Percentiles rank a stretch among this genome's conserved stretches.
phyloP scores from a whole-genome alignment of 2,888 invertebrate genomes.

The Trachelus iudaicus region DNA sequence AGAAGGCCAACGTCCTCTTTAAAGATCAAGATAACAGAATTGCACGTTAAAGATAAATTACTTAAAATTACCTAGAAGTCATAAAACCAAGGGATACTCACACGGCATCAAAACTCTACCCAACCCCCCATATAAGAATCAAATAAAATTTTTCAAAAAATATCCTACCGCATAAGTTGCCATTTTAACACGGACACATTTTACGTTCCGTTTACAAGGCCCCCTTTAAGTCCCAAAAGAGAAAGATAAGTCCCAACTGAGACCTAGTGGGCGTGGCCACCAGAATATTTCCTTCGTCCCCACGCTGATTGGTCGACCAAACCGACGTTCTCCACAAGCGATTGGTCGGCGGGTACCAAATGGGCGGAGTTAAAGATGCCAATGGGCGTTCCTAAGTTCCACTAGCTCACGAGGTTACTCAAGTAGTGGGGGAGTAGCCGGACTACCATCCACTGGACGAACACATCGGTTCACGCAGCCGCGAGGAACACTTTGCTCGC shows the following conservation, averaged over 20 bases:
- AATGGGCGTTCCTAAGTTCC: constrained; percentile 24
- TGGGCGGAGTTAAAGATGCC: constrained; percentile 16
- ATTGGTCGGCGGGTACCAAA: neutral
- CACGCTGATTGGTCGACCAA: neutral
- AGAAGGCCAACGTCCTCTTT: neutral
- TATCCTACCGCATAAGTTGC: neutral
- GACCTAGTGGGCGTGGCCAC: neutral
- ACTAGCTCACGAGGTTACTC: constrained; percentile 20
- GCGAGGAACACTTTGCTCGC: constrained; percentile 55
- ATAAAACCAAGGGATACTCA: neutral
- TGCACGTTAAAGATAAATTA: neutral
- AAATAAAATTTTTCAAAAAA: fast-evolving
- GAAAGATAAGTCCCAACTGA: neutral
- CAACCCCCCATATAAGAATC: neutral
- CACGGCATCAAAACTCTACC: neutral
- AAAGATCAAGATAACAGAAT: neutral
- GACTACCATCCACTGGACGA: constrained; percentile 38
- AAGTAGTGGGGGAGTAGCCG: constrained; percentile 29
- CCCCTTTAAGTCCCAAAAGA: neutral
- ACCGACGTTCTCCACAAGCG: neutral
- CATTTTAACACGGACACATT: neutral
- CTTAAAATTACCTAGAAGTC: neutral
- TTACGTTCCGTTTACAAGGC: neutral
- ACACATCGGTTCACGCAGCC: constrained; percentile 63
- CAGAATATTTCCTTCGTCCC: neutral